phyloP scores from a whole-genome alignment of 2,797 vertebrate genomes.

The Phrynocephalus vlangalii region DNA sequence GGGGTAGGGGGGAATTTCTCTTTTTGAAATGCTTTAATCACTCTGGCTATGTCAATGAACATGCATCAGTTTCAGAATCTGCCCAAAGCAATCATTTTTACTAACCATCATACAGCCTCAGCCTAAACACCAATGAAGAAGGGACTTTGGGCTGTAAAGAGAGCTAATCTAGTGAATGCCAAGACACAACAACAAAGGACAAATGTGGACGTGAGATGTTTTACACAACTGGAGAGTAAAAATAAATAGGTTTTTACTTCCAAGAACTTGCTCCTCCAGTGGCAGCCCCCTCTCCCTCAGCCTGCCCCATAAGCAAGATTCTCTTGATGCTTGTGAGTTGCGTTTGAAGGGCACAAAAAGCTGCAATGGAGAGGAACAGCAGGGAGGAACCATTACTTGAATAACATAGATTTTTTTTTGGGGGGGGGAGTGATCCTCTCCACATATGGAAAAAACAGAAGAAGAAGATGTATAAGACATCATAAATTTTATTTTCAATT shows the following conservation, averaged over 20 bases:
- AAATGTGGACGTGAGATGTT: background rate
- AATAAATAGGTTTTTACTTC: slow-evolving; percentile 15
- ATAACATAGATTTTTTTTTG: background rate
- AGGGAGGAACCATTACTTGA: background rate
- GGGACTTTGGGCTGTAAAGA: background rate
- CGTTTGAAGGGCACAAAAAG: background rate
- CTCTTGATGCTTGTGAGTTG: background rate
- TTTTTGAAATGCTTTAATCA: slow-evolving; percentile 3
- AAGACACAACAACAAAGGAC: background rate
- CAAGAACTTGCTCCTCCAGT: background rate
- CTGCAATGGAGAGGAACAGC: background rate
- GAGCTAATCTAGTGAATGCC: background rate
- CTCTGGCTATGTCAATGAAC: background rate
- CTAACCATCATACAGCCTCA: background rate
- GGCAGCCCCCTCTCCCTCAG: background rate
- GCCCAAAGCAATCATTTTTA: background rate
- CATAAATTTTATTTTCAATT: background rate
- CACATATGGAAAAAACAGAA: background rate
- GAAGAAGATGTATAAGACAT: background rate
- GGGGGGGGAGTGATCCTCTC: background rate
- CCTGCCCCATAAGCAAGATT: background rate
- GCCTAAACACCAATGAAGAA: background rate
- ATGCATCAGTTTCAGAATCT: slow-evolving; percentile 1
- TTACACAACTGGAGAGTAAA: background rate
- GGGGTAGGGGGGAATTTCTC: background rate